Evolutionary conservation across 2,113 vertebrate species (phyloP).

Genomic region (Periophthalmodon schlosseri): DNA sequence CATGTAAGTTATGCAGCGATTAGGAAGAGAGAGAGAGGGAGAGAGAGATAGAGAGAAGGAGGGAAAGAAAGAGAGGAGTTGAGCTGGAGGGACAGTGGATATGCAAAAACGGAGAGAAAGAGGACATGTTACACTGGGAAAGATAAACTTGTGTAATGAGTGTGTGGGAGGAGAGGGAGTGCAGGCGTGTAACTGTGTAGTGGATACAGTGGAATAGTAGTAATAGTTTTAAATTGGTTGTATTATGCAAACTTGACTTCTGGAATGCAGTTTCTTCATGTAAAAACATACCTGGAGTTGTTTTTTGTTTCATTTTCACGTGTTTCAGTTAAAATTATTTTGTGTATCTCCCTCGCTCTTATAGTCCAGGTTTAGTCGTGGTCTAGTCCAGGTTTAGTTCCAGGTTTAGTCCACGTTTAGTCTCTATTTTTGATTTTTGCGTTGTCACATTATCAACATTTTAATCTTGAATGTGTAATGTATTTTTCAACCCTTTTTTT

Average conservation of each 20-base stretch:
- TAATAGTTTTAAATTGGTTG: not conserved
- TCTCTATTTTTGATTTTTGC: too few relatives aligned
- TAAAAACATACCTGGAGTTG: too few relatives aligned
- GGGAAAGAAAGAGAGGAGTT: not conserved
- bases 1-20: constrained; percentile 72
- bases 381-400: too few relatives aligned
- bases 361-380: too few relatives aligned
- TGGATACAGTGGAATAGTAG: not conserved
- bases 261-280: not conserved
- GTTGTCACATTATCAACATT: too few relatives aligned
- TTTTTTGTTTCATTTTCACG: too few relatives aligned
- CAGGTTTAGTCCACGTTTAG: too few relatives aligned
- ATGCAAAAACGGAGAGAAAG: not conserved
- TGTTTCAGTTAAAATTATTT: too few relatives aligned
- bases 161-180: not conserved
- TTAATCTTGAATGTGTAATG: too few relatives aligned
- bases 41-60: not conserved
- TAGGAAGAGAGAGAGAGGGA: constrained; percentile 30
- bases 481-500: too few relatives aligned
- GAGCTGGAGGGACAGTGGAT: not conserved
- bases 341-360: too few relatives aligned
- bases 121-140: not conserved
- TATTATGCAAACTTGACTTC: not conserved
- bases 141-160: not conserved
- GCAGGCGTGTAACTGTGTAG: not conserved